Percentiles rank a stretch among this genome's conserved stretches.
phyloP scores from a whole-genome alignment of 2,888 invertebrate genomes.

The Nomada hirtipes region DNA sequence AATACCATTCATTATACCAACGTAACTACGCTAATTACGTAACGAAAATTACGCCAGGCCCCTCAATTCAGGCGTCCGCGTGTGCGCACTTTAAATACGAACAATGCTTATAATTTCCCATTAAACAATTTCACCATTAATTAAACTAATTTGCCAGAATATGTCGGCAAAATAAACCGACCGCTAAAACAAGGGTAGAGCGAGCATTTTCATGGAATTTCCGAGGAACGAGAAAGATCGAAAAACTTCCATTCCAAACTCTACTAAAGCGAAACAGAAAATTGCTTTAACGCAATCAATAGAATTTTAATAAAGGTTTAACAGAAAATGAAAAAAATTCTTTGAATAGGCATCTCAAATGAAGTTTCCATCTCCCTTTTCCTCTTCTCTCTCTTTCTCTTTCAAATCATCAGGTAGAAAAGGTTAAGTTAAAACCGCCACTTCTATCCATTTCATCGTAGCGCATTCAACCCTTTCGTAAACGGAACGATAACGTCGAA shows the following conservation, averaged over 20 bases:
- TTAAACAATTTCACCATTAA: conserved; percentile 29
- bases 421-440: background rate
- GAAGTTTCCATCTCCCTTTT: no score
- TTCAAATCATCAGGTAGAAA: no score
- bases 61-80: background rate
- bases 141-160: conserved; percentile 34
- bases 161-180: background rate
- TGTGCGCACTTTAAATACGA: background rate
- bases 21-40: conserved; percentile 37
- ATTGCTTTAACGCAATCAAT: no score
- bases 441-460: background rate
- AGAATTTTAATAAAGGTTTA: no score
- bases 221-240: background rate
- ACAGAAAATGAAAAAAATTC: background rate
- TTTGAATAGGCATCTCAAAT: no score
- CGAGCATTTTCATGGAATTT: no score
- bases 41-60: background rate
- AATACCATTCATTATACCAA: background rate
- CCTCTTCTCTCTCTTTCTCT: no score
- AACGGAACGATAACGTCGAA: conserved; percentile 8
- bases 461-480: conserved; percentile 12
- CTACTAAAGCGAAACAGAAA: no score
- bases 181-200: background rate
- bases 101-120: conserved; percentile 20
- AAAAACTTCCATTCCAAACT: background rate